Conservation (phyloP, 1,140 invertebrate species). For the Aleiodes sp. region DNA sequence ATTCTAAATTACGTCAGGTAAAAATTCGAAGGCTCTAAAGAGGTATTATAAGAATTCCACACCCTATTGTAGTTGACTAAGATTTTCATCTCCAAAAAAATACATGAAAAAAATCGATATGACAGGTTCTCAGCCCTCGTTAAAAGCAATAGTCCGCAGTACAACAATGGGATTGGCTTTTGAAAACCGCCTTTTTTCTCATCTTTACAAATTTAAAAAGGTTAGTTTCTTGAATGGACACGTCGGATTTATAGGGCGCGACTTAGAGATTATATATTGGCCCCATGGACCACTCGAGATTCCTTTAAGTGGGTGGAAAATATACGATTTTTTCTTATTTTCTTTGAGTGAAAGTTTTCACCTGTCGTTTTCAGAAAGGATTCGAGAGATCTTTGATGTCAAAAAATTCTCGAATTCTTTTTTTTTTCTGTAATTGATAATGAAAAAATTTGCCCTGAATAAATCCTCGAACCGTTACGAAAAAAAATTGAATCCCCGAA, state of each 20-base stretch:
- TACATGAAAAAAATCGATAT: background rate
- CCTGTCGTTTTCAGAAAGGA: background rate
- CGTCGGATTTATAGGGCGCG: background rate
- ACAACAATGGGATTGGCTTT: background rate
- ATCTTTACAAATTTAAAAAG: background rate
- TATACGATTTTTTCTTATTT: background rate
- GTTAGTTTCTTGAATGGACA: background rate
- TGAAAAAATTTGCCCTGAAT: background rate
- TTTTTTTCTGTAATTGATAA: background rate
- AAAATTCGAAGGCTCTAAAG: background rate
- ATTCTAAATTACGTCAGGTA: no score
- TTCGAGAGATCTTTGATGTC: no score
- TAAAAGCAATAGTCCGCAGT: background rate
- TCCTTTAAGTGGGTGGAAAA: background rate
- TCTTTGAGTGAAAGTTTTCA: background rate
- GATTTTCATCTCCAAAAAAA: background rate
- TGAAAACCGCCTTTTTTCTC: background rate
- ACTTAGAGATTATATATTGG: background rate
- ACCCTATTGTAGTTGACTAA: background rate
- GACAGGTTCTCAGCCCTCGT: background rate
- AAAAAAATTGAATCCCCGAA: background rate
- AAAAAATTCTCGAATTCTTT: no score
- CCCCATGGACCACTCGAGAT: background rate
- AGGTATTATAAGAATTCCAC: background rate
- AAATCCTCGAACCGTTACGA: conserved; percentile 2